A percentile compares a stretch with the other conserved stretches of the same genome.
phyloP scores from a whole-genome alignment of 2,113 vertebrate genomes.

The Campylorhamphus procurvoides region DNA sequence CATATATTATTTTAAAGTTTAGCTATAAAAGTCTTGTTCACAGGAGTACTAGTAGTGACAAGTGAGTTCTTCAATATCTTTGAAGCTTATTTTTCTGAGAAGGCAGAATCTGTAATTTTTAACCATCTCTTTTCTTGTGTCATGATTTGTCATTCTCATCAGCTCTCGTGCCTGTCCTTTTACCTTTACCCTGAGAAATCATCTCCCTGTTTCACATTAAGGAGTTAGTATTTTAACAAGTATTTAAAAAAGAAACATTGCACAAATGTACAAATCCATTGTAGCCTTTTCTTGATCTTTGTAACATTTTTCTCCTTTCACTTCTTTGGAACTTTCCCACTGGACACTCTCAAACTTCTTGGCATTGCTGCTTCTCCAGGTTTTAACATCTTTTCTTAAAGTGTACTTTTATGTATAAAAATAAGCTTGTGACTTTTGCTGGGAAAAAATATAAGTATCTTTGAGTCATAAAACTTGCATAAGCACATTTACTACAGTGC shows the following conservation, averaged over 20 bases:
- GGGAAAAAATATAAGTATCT: neutral
- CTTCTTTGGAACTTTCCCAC: neutral
- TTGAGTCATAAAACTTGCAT: neutral
- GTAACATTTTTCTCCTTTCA: neutral
- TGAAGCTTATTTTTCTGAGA: neutral
- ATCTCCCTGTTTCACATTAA: neutral
- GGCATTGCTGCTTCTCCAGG: neutral
- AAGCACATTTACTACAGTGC: neutral
- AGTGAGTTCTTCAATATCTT: neutral
- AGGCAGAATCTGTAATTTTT: neutral
- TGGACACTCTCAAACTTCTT: neutral
- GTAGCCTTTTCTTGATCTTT: neutral
- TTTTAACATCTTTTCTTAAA: neutral
- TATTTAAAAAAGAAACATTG: neutral
- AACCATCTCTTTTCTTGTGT: fast-evolving
- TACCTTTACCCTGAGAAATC: neutral
- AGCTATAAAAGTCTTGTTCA: neutral
- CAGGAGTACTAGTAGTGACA: neutral
- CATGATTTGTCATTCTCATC: neutral
- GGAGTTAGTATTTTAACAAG: neutral
- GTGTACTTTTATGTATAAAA: neutral
- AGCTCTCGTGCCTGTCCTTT: neutral
- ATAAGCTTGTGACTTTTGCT: neutral
- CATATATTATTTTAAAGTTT: neutral
- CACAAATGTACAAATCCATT: fast-evolving